phyloP scores from a whole-genome alignment of 2,888 invertebrate species.

The Hypsopygia costalis region DNA sequence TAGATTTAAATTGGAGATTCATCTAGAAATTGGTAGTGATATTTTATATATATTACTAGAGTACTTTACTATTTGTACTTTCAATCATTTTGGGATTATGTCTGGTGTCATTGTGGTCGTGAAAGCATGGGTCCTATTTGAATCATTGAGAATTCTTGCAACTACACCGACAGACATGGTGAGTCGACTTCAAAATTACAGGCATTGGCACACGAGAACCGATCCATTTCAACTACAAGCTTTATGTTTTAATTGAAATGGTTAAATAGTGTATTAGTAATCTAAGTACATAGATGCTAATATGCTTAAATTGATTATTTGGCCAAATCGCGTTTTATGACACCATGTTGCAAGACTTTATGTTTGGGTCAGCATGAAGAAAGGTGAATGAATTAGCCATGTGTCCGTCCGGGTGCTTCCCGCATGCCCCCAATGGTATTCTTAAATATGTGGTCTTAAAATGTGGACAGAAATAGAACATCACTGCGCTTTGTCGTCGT shows the following conservation, averaged over 20 bases:
- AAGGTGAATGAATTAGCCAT: slow-evolving; percentile 7
- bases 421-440: slow-evolving; percentile 28
- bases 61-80: not conserved
- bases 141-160: slow-evolving; percentile 9
- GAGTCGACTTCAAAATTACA: slow-evolving; percentile 1
- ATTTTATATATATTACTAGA: no score
- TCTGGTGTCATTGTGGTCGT: slow-evolving; percentile 19
- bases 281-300: no score
- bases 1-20: not conserved
- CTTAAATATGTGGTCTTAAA: not conserved
- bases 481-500: slow-evolving; percentile 5
- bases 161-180: slow-evolving; percentile 1
- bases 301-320: not conserved
- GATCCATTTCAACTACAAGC: no score
- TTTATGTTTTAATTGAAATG: no score
- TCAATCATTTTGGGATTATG: slow-evolving; percentile 1
- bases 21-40: not conserved
- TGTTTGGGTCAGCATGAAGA: slow-evolving; percentile 4
- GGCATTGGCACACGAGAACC: not conserved
- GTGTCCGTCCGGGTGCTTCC: slow-evolving; percentile 12
- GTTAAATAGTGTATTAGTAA: no score
- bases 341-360: slow-evolving; percentile 6
- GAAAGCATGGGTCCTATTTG: slow-evolving; percentile 21
- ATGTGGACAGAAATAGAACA: not conserved
- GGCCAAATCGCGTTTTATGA: not conserved